Percentiles rank a stretch among this genome's conserved stretches.
Evolutionary conservation across 1,140 invertebrate species (phyloP).

Genomic region (Bombus pascuorum): DNA sequence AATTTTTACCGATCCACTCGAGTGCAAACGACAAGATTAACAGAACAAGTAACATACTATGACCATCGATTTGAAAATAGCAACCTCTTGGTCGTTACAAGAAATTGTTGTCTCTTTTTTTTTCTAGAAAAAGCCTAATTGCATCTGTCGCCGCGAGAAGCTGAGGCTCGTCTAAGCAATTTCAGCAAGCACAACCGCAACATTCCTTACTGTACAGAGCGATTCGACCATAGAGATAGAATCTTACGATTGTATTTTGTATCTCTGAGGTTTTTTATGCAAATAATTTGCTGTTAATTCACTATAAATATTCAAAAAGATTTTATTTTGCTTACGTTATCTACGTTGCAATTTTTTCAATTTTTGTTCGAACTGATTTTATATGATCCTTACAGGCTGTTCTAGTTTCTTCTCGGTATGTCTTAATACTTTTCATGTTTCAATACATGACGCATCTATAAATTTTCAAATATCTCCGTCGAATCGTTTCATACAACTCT

Average conservation of each 20-base stretch:
- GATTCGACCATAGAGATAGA: background rate
- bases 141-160: background rate
- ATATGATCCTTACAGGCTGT: too few species aligned
- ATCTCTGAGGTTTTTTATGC: background rate
- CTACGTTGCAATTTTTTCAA: too few species aligned
- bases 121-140: background rate
- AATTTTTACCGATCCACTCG: background rate
- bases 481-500: background rate
- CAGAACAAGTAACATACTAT: background rate
- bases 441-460: background rate
- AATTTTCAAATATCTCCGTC: background rate
- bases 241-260: background rate
- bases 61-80: constrained; percentile 1
- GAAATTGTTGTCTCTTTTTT: background rate
- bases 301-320: background rate
- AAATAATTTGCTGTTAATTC: background rate
- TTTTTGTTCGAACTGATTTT: too few species aligned
- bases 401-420: too few species aligned
- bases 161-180: constrained; percentile 13
- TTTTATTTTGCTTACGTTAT: background rate
- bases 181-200: background rate
- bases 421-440: too few species aligned
- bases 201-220: background rate
- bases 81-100: background rate
- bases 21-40: background rate